Percentiles rank a stretch among this genome's conserved stretches.
Evolutionary conservation across 92 coral and sea anemone species (phyloP).

Genomic region (Zoanthus sociatus): DNA sequence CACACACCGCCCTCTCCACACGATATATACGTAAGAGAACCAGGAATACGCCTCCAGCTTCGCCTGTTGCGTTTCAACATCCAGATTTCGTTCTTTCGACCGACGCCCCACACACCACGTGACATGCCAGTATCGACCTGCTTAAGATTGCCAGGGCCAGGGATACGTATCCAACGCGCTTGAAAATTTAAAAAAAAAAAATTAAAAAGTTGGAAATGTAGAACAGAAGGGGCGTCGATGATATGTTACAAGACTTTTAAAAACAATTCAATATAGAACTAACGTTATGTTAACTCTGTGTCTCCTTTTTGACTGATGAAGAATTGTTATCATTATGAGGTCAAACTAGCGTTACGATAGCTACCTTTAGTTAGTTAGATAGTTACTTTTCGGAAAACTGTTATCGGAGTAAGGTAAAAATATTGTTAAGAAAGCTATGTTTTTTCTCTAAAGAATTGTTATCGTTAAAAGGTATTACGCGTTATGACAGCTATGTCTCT

Average conservation of each 20-base stretch:
- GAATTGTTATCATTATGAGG: too few species aligned
- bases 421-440: too few species aligned
- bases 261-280: too few species aligned
- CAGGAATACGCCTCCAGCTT: background rate
- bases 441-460: too few species aligned
- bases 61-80: slow-evolving; percentile 7
- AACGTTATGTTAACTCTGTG: too few species aligned
- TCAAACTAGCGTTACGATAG: too few species aligned
- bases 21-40: background rate
- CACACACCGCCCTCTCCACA: background rate
- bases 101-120: background rate
- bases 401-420: too few species aligned
- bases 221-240: background rate
- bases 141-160: background rate
- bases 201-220: background rate
- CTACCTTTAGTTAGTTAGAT: too few species aligned
- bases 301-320: too few species aligned
- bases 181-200: background rate
- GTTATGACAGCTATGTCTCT: too few species aligned
- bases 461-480: too few species aligned
- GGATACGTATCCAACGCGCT: background rate
- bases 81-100: background rate
- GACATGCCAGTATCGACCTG: background rate
- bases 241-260: background rate
- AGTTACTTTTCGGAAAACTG: too few species aligned